These are phyloP conservation scores for Tragulus kanchil DNA, from an alignment of 2,113 vertebrate species.

Conservation along the genomic window DNA sequence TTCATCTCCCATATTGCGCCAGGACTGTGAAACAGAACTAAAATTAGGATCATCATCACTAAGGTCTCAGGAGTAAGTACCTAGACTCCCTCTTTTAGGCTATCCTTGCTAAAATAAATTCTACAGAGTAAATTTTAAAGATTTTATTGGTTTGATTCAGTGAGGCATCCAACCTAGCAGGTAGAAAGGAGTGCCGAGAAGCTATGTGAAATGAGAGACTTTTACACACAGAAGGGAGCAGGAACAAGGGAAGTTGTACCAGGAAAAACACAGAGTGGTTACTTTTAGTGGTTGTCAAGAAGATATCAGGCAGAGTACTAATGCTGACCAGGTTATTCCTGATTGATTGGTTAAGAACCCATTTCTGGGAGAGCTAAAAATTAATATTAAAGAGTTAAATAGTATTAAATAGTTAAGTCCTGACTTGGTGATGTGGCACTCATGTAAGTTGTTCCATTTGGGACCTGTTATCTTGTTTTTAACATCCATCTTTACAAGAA, in stretches of 20 bases:
- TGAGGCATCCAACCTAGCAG: neutral
- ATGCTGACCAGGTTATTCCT: neutral
- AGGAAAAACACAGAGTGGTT: neutral
- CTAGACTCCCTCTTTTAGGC: neutral
- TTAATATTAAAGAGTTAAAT: neutral
- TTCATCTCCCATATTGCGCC: neutral
- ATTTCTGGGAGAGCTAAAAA: neutral
- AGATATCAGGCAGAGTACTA: neutral
- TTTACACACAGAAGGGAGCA: neutral
- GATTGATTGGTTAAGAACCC: neutral
- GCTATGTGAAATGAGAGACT: neutral
- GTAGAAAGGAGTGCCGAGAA: neutral
- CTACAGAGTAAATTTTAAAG: neutral
- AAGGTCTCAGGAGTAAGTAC: neutral
- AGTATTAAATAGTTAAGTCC: neutral
- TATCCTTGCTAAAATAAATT: neutral
- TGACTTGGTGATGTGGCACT: neutral
- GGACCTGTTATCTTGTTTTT: neutral
- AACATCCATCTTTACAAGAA: conserved; percentile 23
- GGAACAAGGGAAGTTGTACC: neutral
- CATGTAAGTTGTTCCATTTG: neutral
- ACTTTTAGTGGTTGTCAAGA: neutral
- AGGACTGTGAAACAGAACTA: neutral
- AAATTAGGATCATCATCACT: neutral
- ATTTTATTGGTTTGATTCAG: neutral